Evolutionary conservation across 2,113 vertebrate species (phyloP).

Genomic region (Sorex fumeus): DNA sequence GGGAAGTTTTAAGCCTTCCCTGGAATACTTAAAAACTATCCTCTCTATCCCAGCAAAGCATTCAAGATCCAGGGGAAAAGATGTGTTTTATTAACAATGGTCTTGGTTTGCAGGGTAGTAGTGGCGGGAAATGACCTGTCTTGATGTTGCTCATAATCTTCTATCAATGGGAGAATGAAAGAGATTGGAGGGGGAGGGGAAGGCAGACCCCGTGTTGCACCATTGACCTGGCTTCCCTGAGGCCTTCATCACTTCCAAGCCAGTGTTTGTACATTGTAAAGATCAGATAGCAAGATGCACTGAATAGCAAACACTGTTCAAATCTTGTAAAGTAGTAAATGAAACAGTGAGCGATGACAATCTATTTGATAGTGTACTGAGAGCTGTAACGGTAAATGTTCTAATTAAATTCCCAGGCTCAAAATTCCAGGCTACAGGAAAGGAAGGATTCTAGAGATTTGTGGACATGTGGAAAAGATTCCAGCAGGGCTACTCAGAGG

Average conservation of each 20-base stretch:
- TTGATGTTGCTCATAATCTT: neutral
- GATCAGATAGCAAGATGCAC: neutral
- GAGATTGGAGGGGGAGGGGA: neutral
- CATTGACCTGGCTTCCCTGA: neutral
- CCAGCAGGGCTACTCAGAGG: neutral
- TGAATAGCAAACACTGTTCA: neutral
- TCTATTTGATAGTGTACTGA: neutral
- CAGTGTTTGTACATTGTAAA: neutral
- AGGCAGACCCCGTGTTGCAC: neutral
- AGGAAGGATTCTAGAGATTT: conserved; percentile 30
- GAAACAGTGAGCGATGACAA: neutral
- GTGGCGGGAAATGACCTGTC: neutral
- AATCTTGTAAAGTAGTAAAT: neutral
- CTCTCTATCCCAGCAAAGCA: neutral
- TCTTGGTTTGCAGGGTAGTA: neutral
- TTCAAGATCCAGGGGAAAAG: conserved; percentile 5
- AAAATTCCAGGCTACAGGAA: neutral
- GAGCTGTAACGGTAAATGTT: neutral
- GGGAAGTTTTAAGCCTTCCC: conserved; percentile 10
- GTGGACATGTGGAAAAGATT: neutral
- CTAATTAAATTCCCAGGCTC: conserved; percentile 1
- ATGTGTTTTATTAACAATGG: neutral
- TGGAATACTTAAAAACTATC: neutral
- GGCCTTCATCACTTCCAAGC: neutral
- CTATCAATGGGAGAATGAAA: neutral